Evolutionary conservation across 2,113 vertebrate genomes (phyloP), one percentile per base, ranked within the genome.

Genomic region (Amia ocellicauda): DNA sequence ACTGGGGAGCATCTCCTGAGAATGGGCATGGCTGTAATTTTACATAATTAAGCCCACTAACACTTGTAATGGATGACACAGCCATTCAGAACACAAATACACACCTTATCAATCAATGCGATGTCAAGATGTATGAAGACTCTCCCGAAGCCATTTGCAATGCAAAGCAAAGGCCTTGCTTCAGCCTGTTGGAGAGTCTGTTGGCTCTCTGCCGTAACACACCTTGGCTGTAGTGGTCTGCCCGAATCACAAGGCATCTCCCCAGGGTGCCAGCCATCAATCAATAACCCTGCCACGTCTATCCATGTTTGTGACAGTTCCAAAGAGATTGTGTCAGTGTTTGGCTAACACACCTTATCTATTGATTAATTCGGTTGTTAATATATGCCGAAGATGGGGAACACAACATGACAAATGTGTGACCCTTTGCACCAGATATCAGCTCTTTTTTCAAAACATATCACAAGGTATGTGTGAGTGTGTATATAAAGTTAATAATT

Each of bases 251-350:
- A 62, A 63, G 31, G 58, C 54, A 64, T 62, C 9, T 65, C 68
- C 64, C 74, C 58, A 14, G 31, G 73, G 69, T 72, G 74, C 56
- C 59, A 31, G 62, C 75, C 85, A 89, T 89, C 84, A 78, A 89
- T 89, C 89, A 89, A 73, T 74, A 75, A 74, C 80, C 74, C 76
- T 79, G 84, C 76, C 83, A 85, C 83, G 85, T 82, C 80, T 85
- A 85, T 87, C 83, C 69, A 64, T 72, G 67, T 83, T 74, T 60
- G 68, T 85, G 86, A 86, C 85, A 78, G 80, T 61, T 36, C 43
- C 5, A 57, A 83, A 87, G 77, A 78, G 82, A 89, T 87, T 81
- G 69, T 36, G 64, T 68, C 73, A 43, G 69, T 54, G 24, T 67
- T 71, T 80, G 69, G 68, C 20, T 23, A 20, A 79, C 73, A 80